phyloP scores from a whole-genome alignment of 2,888 invertebrate genomes.

The Cactoblastis cactorum region DNA sequence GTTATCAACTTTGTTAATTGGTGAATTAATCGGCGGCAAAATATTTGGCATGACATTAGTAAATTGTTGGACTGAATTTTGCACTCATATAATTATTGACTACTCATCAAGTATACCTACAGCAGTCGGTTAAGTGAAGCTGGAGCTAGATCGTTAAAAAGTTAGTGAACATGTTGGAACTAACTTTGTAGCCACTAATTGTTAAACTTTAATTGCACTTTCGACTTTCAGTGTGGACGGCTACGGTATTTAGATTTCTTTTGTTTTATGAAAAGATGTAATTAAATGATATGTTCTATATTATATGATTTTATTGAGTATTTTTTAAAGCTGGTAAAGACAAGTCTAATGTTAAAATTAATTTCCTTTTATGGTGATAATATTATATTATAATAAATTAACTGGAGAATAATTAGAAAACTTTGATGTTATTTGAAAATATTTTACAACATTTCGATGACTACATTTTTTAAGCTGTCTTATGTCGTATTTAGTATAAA shows the following conservation, averaged over 20 bases:
- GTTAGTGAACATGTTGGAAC: slow-evolving; percentile 27
- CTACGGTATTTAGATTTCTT: no score
- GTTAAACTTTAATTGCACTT: slow-evolving; percentile 15
- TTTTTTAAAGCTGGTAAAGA: no score
- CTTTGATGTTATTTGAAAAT: no score
- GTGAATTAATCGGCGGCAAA: background rate
- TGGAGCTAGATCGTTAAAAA: slow-evolving; percentile 36
- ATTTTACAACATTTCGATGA: no score
- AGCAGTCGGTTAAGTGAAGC: background rate
- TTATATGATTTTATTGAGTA: no score
- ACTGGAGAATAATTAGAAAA: no score
- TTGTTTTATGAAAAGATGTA: no score
- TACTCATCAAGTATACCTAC: slow-evolving; percentile 4
- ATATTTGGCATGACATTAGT: background rate
- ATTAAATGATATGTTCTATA: no score
- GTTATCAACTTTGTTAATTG: background rate
- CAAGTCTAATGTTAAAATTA: no score
- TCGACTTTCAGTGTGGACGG: background rate
- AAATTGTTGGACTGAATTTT: background rate
- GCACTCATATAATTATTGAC: slow-evolving; percentile 1
- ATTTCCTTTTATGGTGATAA: no score
- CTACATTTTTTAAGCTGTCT: background rate
- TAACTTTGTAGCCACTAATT: slow-evolving; percentile 28
- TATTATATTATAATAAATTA: no score
- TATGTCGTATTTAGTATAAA: background rate